Conservation (phyloP, 1,140 invertebrate genomes). For the Cataglyphis hispanica region DNA sequence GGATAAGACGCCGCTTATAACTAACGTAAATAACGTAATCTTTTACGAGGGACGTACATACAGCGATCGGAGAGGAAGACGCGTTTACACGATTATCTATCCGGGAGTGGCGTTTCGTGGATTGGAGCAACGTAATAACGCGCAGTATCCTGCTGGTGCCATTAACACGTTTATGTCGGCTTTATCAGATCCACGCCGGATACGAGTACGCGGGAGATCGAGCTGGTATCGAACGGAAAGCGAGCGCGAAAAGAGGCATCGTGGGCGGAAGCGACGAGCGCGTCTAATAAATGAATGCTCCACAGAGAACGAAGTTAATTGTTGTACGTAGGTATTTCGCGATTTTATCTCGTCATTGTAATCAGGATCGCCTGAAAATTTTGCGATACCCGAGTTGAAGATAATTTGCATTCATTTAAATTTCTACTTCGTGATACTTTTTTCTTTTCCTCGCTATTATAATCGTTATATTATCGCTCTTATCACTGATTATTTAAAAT, state of each 20-base stretch:
- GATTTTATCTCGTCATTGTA: slow-evolving; percentile 15
- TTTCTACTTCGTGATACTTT: not conserved
- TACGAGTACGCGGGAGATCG: slow-evolving; percentile 37
- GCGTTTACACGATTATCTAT: not conserved
- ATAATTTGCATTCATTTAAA: not conserved
- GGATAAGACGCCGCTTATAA: slow-evolving; percentile 65
- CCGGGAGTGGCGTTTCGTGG: slow-evolving; percentile 32
- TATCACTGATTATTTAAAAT: not conserved
- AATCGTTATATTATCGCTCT: not conserved
- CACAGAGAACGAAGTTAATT: slow-evolving; percentile 11
- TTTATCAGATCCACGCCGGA: slow-evolving; percentile 67
- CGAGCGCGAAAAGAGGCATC: not conserved
- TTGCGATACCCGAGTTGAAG: not conserved
- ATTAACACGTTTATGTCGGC: slow-evolving; percentile 72
- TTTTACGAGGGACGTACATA: slow-evolving; percentile 27
- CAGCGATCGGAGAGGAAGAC: not conserved
- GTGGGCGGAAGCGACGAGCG: slow-evolving; percentile 66
- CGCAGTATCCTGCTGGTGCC: slow-evolving; percentile 62
- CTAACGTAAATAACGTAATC: slow-evolving; percentile 70
- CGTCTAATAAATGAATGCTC: slow-evolving; percentile 40
- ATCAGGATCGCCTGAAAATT: slow-evolving; percentile 26
- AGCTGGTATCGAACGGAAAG: slow-evolving; percentile 16
- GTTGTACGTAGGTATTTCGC: not conserved
- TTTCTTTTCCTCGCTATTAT: too few species aligned
- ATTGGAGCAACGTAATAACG: slow-evolving; percentile 66